Evolutionary conservation across 1,140 invertebrate genomes (phyloP), one percentile per base, ranked within the genome.

Genomic region (Ceratina japonica): DNA sequence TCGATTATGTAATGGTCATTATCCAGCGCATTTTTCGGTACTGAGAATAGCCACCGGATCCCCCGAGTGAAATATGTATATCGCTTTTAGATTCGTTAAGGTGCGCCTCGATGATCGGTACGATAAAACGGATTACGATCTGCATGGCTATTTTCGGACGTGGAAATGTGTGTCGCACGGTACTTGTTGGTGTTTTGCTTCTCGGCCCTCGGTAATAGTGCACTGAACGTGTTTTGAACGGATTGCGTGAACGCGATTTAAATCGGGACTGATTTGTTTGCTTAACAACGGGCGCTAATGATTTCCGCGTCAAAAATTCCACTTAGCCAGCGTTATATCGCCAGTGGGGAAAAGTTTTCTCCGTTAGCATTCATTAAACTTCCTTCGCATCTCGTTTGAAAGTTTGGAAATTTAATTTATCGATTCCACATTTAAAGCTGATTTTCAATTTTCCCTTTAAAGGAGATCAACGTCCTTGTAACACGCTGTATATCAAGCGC

Each of bases 1-100:
- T 27, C 10, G 69, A 77, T 83, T 63, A 78, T 59, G 22, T 27
- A 31, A 27, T 24, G 66, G 24, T 31, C 56, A 10, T 61, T 70
- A 7, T 44, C 10, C 7, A 12, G 3, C 16, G 49, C 22, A 31
- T 16, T 15, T 70, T 70, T 56, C 12, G 24, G 10, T 7, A 13
- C 16, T 27, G 13, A 7, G 5, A 66, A 22, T n/a, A 15, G 15
- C 10, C 12, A 20, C 8, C 16, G 49, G 10, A 49, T 37, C 4
- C 8, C 12, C 37, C 5, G 44, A 18, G 8, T 24, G 16, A 15
- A 59, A 20, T 58, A 59, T 24, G 59, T 62, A 20, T 18, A 56
- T 56, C n/a, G n/a, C 4, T 56, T 56, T 56, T 44, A 44, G 37
- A 44, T 44, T 44, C 37, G 37, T 44, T 44, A 44, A 44, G 37